Conservation (phyloP, 1,140 invertebrate genomes). For the Phenacoccus solenopsis region DNA sequence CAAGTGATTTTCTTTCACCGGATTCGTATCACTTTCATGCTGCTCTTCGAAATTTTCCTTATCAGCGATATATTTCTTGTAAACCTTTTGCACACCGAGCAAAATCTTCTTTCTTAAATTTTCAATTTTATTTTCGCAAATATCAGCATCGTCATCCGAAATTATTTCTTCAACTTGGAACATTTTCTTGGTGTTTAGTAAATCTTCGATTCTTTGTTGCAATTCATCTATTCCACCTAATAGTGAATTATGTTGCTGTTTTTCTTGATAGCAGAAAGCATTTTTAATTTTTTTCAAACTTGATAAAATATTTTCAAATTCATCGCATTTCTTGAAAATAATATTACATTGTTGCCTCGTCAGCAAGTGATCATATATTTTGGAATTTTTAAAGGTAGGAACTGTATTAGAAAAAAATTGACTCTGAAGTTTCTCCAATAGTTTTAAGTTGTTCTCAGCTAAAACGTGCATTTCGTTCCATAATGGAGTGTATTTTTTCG, state of each 20-base stretch:
- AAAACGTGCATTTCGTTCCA: conserved; percentile 33
- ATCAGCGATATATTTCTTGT: conserved; percentile 42
- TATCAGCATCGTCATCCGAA: neutral
- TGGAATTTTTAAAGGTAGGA: neutral
- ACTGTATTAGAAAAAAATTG: neutral
- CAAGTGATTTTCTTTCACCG: conserved; percentile 46
- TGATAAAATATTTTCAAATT: neutral
- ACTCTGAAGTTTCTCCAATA: neutral
- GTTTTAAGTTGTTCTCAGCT: neutral
- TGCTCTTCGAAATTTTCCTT: conserved; percentile 29
- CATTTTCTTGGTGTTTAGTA: neutral
- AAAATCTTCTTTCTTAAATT: neutral
- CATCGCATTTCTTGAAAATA: neutral
- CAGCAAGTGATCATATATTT: neutral
- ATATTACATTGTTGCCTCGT: neutral
- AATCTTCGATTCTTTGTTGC: neutral
- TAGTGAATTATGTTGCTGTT: neutral
- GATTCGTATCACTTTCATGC: conserved; percentile 25
- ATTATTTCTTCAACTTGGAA: neutral
- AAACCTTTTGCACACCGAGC: conserved; percentile 46
- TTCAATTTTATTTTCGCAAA: neutral
- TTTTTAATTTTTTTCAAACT: neutral
- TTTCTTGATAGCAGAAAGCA: neutral
- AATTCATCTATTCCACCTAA: neutral
- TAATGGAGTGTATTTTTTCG: conserved; percentile 37